These are phyloP conservation scores for Chelon auratus DNA, from an alignment of 2,797 vertebrate species.

Conservation along the genomic window DNA sequence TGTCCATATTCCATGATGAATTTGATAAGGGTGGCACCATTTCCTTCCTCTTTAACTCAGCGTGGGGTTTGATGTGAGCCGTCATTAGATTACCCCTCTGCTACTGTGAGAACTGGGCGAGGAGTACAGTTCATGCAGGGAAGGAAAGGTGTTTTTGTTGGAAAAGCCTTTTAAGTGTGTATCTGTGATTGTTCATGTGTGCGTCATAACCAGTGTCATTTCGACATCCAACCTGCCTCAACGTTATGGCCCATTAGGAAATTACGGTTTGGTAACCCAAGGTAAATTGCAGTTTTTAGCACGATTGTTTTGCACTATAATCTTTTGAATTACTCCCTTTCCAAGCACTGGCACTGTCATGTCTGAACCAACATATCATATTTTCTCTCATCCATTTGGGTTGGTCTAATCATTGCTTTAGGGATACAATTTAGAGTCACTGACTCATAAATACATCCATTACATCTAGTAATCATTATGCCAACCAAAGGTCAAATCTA, in stretches of 20 bases:
- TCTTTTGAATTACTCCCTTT: conserved; percentile 23
- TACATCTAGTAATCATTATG: too few species aligned
- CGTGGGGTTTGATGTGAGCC: conserved; percentile 29
- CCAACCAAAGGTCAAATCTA: too few species aligned
- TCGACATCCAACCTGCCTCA: conserved; percentile 8
- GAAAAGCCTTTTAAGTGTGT: conserved; percentile 1
- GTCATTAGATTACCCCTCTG: conserved; percentile 28
- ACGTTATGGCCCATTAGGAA: conserved; percentile 28
- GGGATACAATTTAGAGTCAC: not conserved
- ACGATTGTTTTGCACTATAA: conserved; percentile 39
- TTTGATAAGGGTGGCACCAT: not conserved
- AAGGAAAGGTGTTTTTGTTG: not conserved
- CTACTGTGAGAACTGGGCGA: conserved; percentile 10
- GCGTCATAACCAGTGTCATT: conserved; percentile 38
- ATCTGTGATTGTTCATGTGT: conserved; percentile 1
- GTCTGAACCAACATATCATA: not conserved
- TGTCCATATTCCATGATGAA: conserved; percentile 39
- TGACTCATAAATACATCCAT: too few species aligned
- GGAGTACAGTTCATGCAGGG: not conserved
- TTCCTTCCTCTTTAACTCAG: conserved; percentile 37
- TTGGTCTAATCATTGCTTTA: not conserved
- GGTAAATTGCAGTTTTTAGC: conserved; percentile 46
- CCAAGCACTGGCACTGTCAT: not conserved
- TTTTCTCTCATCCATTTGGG: not conserved
- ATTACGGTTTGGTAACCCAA: conserved; percentile 29